Evolutionary conservation across 2,888 invertebrate genomes (phyloP).

Genomic region (Rutpela maculata): DNA sequence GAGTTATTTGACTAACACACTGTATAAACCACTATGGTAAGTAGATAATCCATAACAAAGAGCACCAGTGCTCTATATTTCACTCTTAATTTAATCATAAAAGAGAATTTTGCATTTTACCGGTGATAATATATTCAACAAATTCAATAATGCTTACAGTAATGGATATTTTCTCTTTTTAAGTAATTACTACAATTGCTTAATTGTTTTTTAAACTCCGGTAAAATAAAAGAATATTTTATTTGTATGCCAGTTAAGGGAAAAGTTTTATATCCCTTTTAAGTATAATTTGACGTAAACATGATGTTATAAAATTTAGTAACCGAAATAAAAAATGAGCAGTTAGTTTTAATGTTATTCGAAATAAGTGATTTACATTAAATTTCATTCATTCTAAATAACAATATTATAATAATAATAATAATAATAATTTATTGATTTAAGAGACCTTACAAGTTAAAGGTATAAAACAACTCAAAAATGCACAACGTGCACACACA

Average conservation of each 20-base stretch:
- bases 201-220: constrained; percentile 44
- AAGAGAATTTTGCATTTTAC: constrained; percentile 1
- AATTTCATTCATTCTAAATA: background rate
- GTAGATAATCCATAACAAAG: background rate
- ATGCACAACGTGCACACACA: too few relatives aligned
- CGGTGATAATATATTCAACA: constrained; percentile 21
- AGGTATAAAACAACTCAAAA: too few relatives aligned
- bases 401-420: too few relatives aligned
- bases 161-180: constrained; percentile 49
- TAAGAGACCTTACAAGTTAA: too few relatives aligned
- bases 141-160: constrained; percentile 48
- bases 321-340: constrained; percentile 5
- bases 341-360: background rate
- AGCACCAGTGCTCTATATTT: background rate
- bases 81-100: background rate
- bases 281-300: constrained; percentile 26
- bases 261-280: constrained; percentile 22
- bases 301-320: constrained; percentile 29
- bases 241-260: constrained; percentile 28
- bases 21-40: too few relatives aligned
- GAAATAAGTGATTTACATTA: constrained; percentile 9
- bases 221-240: constrained; percentile 31
- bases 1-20: too few relatives aligned
- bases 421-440: too few relatives aligned
- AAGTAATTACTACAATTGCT: constrained; percentile 49